Evolutionary conservation across 2,888 invertebrate species (phyloP).

Genomic region (Corythucha ciliata): DNA sequence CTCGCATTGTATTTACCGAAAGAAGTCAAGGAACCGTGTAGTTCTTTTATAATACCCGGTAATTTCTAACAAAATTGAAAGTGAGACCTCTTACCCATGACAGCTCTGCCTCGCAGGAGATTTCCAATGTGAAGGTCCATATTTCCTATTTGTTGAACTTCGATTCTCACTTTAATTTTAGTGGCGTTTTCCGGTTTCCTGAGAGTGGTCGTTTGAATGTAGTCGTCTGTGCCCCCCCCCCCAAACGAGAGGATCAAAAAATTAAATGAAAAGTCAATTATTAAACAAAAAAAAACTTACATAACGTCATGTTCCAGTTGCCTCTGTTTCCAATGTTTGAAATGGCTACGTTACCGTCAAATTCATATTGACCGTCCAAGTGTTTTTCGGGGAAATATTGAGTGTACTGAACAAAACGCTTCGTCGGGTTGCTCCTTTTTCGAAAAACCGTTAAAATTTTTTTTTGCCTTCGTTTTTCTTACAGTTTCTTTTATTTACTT

Average conservation of each 20-base stretch:
- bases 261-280: too few species aligned
- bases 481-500: constrained; percentile 33
- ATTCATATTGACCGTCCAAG: constrained; percentile 58
- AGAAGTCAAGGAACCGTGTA: too few species aligned
- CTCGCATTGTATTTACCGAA: neutral
- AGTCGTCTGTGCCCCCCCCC: too few species aligned
- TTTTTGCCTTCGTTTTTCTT: constrained; percentile 27
- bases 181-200: constrained; percentile 42
- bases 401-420: constrained; percentile 59
- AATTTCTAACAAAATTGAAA: too few species aligned
- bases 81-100: constrained; percentile 50
- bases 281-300: constrained; percentile 43
- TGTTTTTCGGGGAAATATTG: constrained; percentile 76
- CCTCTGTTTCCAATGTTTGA: constrained; percentile 48
- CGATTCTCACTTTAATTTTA: constrained; percentile 54
- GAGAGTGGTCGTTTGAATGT: constrained; percentile 45
- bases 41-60: too few species aligned
- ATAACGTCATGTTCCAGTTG: constrained; percentile 64
- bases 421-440: constrained; percentile 54
- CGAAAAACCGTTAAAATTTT: neutral
- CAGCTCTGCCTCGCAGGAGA: constrained; percentile 55
- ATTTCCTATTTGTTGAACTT: constrained; percentile 64
- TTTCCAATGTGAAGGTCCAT: constrained; percentile 69
- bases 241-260: too few species aligned
- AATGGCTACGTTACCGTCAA: constrained; percentile 49